Conservation (phyloP, 2,888 invertebrate species). For the Drosophila fulvimacula region DNA sequence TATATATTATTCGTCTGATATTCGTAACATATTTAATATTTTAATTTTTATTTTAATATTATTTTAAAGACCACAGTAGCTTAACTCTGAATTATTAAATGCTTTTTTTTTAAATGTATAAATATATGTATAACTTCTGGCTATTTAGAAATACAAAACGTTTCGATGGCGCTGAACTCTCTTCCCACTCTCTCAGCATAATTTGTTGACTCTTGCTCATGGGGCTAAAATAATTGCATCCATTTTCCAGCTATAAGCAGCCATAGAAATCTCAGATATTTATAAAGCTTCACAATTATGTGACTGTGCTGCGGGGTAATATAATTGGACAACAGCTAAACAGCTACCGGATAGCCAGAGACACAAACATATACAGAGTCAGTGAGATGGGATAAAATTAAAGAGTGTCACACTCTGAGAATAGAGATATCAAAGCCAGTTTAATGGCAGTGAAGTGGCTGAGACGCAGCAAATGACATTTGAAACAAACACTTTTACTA, state of each 20-base stretch:
- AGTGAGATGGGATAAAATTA: conserved; percentile 19
- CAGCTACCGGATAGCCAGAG: not conserved
- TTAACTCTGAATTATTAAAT: too few relatives aligned
- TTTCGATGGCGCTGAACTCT: not conserved
- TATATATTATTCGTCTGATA: too few relatives aligned
- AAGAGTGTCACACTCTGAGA: conserved; percentile 31
- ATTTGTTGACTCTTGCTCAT: not conserved
- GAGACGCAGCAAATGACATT: conserved; percentile 56
- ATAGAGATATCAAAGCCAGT: conserved; percentile 27
- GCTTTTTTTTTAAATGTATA: not conserved
- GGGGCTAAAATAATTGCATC: conserved; percentile 34
- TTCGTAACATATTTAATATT: too few relatives aligned
- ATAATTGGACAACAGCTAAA: conserved; percentile 14
- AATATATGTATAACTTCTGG: not conserved
- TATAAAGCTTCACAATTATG: conserved; percentile 58
- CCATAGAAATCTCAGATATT: conserved; percentile 27
- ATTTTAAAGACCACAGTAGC: too few relatives aligned
- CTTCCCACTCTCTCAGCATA: not conserved
- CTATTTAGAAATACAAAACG: not conserved
- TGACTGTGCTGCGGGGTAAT: conserved; percentile 27
- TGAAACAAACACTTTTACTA: conserved; percentile 65
- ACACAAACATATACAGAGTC: not conserved
- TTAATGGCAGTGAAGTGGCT: conserved; percentile 32
- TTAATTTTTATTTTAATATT: too few relatives aligned
- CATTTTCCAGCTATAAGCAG: conserved; percentile 14